phyloP scores from a whole-genome alignment of 2,888 invertebrate genomes.

The Mesochorus sp. region DNA sequence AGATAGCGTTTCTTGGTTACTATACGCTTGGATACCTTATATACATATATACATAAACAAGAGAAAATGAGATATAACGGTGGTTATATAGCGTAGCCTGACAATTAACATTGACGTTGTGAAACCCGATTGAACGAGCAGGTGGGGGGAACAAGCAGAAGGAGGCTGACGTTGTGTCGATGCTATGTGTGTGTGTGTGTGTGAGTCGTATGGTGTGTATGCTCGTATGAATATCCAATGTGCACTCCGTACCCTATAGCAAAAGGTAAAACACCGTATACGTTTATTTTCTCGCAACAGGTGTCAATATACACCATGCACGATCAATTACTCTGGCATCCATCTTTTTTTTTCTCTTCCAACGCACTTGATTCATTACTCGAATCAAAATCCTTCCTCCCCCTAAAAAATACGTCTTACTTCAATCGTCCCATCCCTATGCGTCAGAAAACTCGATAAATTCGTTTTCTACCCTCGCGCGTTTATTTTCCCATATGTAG shows the following conservation, averaged over 20 bases:
- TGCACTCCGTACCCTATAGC: constrained; percentile 1
- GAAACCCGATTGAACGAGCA: constrained; percentile 36
- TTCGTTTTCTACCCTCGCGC: too few relatives aligned
- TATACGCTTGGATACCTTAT: too few relatives aligned
- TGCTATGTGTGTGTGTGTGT: too few relatives aligned
- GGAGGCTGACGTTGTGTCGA: constrained; percentile 5
- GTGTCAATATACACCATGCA: constrained; percentile 20
- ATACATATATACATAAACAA: neutral
- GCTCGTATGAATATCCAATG: neutral
- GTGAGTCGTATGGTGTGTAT: constrained; percentile 5
- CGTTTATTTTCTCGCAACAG: constrained; percentile 29
- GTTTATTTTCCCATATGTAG: too few relatives aligned
- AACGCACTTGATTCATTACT: neutral
- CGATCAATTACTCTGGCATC: constrained; percentile 10
- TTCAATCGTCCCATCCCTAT: too few relatives aligned
- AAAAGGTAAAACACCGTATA: constrained; percentile 18
- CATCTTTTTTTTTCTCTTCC: neutral
- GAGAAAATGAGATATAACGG: constrained; percentile 16
- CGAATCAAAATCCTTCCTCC: too few relatives aligned
- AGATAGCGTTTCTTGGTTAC: too few relatives aligned
- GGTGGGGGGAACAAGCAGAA: too few relatives aligned
- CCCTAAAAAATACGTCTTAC: too few relatives aligned
- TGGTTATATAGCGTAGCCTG: constrained; percentile 11
- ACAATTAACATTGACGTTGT: constrained; percentile 37
- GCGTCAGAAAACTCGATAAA: too few relatives aligned